Evolutionary conservation across 2,888 invertebrate genomes (phyloP).

Genomic region (Anaspis maculata): DNA sequence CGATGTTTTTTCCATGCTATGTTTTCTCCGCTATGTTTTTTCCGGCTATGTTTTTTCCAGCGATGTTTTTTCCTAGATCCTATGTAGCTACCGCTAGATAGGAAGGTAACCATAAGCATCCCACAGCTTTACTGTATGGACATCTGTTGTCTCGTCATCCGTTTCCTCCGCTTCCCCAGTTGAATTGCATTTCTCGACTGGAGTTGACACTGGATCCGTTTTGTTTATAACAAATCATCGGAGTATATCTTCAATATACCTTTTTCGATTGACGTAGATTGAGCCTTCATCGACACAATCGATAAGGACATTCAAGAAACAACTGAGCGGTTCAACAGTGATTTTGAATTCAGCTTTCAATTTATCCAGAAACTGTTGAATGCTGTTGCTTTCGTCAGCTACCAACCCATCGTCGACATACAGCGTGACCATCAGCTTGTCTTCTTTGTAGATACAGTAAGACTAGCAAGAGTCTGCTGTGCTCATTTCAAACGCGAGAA

Average conservation of each 20-base stretch:
- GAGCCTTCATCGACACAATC: background rate
- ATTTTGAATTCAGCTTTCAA: slow-evolving; percentile 10
- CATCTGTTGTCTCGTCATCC: slow-evolving; percentile 2
- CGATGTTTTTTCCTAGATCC: too few relatives aligned
- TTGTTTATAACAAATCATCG: slow-evolving; percentile 5
- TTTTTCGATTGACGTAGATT: slow-evolving; percentile 3
- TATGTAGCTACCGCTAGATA: slow-evolving; percentile 15
- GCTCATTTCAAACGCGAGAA: slow-evolving; percentile 13
- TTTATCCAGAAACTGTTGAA: slow-evolving; percentile 15
- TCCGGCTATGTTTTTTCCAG: too few relatives aligned
- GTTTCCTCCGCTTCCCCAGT: slow-evolving; percentile 13
- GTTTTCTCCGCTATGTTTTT: too few relatives aligned
- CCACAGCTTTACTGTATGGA: slow-evolving; percentile 18
- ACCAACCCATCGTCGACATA: slow-evolving; percentile 31
- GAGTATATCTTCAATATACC: slow-evolving; percentile 7
- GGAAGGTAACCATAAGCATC: slow-evolving; percentile 19
- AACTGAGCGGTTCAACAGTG: slow-evolving; percentile 5
- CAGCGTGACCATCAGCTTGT: slow-evolving; percentile 21
- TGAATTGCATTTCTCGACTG: slow-evolving; percentile 14
- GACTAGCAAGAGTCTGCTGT: slow-evolving; percentile 29
- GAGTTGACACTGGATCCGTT: slow-evolving; percentile 7
- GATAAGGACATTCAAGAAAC: background rate
- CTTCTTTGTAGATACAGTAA: slow-evolving; percentile 8
- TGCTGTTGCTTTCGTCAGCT: slow-evolving; percentile 7
- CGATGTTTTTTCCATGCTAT: too few relatives aligned